Evolutionary conservation across 2,888 invertebrate genomes (phyloP), one percentile per base, ranked within the genome.

Genomic region (Aspidiotus rigidus): DNA sequence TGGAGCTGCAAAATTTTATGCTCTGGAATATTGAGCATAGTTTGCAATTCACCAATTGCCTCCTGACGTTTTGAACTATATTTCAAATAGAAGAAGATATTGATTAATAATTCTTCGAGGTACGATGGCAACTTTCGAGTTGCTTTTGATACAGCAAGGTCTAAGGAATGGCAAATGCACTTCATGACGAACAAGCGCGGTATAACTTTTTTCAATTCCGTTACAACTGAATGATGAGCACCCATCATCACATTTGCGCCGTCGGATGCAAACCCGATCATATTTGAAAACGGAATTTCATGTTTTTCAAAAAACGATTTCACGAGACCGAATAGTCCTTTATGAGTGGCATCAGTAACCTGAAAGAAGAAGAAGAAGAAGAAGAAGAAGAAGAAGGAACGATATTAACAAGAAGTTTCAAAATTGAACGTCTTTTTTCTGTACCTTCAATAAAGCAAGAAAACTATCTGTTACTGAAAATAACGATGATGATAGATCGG

Each of bases 71-170:
- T 77, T 61, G 74, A 72, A 69, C 75, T 76, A 62, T 75, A 72
- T 56, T 75, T 72, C 17, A 78, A 74, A 72, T 76, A 76, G 64
- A 73, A 75, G 70, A 74, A 76, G 7, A 76, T 71, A 70, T 75
- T 74, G 13, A 75, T 69, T 10, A 73, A 62, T 16, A 72, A 16
- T 15, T 70, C 42, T 56, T 73, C 72, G 9, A 72, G 15, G 10
- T 62, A 41, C 7, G 59, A 16, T 49, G 72, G 73, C 17, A 73
- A 61, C 39, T 61, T 63, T 40, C 60, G 44, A 28, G 69, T 69
- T 11, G 72, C 71, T 64, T 73, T 69, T 28, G 63, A 70, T 49
- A 71, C 71, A 49, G 59, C 64, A 17, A 73, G 60, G 10, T 67
- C 70, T 15, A 73, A 69, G 61, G 72, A 73, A 60, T 73, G 72